A percentile compares a stretch with the other conserved stretches of the same genome.
Evolutionary conservation across 2,113 vertebrate genomes (phyloP).

Genomic region (Lagopus leucura): DNA sequence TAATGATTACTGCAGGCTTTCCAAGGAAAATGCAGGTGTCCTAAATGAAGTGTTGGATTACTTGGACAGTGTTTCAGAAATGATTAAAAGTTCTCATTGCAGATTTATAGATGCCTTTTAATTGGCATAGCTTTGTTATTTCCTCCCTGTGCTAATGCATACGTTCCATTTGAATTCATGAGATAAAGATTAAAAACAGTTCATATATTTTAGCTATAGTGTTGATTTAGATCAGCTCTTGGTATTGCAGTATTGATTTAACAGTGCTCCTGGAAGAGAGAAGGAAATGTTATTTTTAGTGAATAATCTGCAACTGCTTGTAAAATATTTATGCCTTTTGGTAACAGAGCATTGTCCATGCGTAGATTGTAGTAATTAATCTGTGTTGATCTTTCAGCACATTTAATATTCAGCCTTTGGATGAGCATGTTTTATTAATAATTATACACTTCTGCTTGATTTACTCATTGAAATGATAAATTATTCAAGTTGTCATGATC

Average conservation of each 20-base stretch:
- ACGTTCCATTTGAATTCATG: background rate
- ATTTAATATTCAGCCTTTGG: background rate
- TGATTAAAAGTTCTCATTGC: background rate
- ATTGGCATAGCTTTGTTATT: background rate
- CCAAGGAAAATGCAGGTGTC: background rate
- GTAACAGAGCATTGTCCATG: background rate
- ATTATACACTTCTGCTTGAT: background rate
- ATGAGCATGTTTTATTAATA: background rate
- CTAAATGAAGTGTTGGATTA: background rate
- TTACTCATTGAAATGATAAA: slow-evolving; percentile 1
- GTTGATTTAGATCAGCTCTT: background rate
- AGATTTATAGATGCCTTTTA: background rate
- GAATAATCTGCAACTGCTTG: background rate
- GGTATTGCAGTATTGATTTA: background rate
- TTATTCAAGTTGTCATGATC: background rate
- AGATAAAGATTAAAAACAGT: background rate
- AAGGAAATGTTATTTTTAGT: background rate
- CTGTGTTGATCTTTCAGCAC: background rate
- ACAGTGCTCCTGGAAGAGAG: background rate
- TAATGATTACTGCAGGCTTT: background rate
- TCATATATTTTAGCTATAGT: background rate
- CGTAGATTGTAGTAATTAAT: slow-evolving; percentile 9
- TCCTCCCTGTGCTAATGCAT: background rate
- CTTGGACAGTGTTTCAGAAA: background rate
- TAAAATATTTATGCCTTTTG: slow-evolving; percentile 18